Evolutionary conservation across 2,888 invertebrate species (phyloP), one percentile per base, ranked within the genome.

Genomic region (Anoncus sp.): DNA sequence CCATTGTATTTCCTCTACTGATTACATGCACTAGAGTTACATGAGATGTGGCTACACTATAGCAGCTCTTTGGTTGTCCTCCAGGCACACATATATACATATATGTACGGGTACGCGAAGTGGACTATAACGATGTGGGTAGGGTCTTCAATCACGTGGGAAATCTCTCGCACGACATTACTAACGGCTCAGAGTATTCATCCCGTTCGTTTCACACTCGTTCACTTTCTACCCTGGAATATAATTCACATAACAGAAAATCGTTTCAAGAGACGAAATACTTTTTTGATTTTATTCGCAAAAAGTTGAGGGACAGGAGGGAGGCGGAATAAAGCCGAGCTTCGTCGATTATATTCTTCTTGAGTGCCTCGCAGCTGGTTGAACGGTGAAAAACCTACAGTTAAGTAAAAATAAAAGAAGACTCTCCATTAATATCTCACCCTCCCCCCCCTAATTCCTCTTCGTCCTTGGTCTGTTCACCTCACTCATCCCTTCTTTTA

Each of bases 1-100:
- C 88, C 87, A 88, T 87, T 87, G 86, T 88, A 83, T 87, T 88
- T 87, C 85, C 83, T 75, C 79, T 78, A 82, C 84, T 87, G 90
- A 90, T 90, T 90, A 89, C 86, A 85, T 76, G 81, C 60, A 51
- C 78, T 47, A 60, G 71, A 62, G 70, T 66, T 66, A 71, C 70
- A 78, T 49, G 75, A 75, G 75, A 75, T 66, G 60, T 71, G 55
- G 55, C 47, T 45, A 43, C 69, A 47, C 22, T 51, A 22, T 59
- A 69, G 31, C 35, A 49, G 47, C 71, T 71, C 62, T 73, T 67
- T 66, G 51, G 53, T 55, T 67, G 55, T 78, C 62, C 55, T 70
- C 45, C 9, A 43, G 20, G 18, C 12, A 20, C 62, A 40, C 22
- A 38, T 16, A 40, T 27, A 47, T 45, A 31, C 16, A 38, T 20